Evolutionary conservation across 2,888 invertebrate species (phyloP).

Genomic region (Agrotis clavis): DNA sequence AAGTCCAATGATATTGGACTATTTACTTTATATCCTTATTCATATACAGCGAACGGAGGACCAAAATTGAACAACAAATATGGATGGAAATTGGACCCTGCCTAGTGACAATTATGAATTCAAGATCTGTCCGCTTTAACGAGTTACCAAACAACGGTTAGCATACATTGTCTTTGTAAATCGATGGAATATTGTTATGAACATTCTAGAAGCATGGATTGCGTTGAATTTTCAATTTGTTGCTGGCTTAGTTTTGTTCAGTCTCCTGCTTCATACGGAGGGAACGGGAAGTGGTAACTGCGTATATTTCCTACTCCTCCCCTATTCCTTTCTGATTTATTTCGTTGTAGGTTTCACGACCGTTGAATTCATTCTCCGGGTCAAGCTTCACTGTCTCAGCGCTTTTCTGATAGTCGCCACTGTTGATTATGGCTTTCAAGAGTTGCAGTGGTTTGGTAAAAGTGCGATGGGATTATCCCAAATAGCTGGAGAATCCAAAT

Average conservation of each 20-base stretch:
- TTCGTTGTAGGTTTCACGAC: too few species aligned
- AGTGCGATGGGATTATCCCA: too few species aligned
- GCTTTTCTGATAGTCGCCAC: too few species aligned
- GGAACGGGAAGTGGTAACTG: too few species aligned
- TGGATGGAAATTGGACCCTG: constrained; percentile 29
- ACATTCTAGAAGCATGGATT: constrained; percentile 3
- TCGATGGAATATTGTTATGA: constrained; percentile 13
- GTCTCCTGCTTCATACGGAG: too few species aligned
- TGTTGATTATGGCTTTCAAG: too few species aligned
- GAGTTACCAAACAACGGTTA: constrained; percentile 46
- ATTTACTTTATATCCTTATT: constrained; percentile 5
- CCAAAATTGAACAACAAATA: constrained; percentile 50
- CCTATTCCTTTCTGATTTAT: too few species aligned
- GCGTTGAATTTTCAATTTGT: background rate
- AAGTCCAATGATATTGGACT: background rate
- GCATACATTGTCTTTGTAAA: constrained; percentile 42
- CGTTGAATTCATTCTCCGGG: too few species aligned
- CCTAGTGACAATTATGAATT: constrained; percentile 57
- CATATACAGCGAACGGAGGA: background rate
- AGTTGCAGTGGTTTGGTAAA: too few species aligned
- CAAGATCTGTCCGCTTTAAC: constrained; percentile 44
- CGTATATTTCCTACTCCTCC: too few species aligned
- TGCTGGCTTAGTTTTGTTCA: background rate
- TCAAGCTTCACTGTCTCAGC: too few species aligned
- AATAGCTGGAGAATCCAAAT: too few species aligned